Base-by-base conservation (phyloP, 2,113 vertebrate species). In the Scortum barcoo region DNA sequence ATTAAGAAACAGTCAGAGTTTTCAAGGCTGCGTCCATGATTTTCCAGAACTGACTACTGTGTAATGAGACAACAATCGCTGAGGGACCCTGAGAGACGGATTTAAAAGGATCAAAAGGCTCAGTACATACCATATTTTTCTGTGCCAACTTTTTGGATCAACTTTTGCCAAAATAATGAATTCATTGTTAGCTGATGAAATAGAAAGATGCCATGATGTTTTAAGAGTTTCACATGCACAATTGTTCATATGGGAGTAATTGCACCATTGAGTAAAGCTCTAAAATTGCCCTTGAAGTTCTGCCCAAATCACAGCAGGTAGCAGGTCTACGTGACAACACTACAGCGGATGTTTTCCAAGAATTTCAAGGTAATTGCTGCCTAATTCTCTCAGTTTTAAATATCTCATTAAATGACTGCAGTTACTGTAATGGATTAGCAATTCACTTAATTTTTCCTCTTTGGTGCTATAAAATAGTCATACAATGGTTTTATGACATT, bases 291-390 rank as follows among this genome's bases (percentile, higher is more conserved):
- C 22, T 53, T n/a, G 17, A 71, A 62, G 44, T 50, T 26, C 17
- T 42, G n/a, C 44, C 42, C 30, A 17, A 16, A n/a, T 4, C n/a
- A 42, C 19, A 50, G 24, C 7, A 53, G 20, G 11, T 16, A 22
- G 19, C 26, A 8, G 14, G 6, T 62, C 3, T 2, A n/a, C 42
- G 33, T 19, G 44, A 30, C 13, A 33, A 22, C 19, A 26, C 61
- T 50, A 69, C 12, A 53, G 46, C 50, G 12, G 30, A 40, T 6
- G 1, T 58, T 66, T 78, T 53, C 10, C 17, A 38, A 44, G 17
- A 36, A 68, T 53, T 36, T 28, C 30, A 36, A 38, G 8, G 28
- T 77, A 63, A 65, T 65, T 63, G 57, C 28, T 82, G 24, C 54
- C 20, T 70, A 28, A 82, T 76, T 68, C 28, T 3, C 8, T 5